Conservation (phyloP, 1,140 invertebrate genomes). For the Globodera ellingtonae region DNA sequence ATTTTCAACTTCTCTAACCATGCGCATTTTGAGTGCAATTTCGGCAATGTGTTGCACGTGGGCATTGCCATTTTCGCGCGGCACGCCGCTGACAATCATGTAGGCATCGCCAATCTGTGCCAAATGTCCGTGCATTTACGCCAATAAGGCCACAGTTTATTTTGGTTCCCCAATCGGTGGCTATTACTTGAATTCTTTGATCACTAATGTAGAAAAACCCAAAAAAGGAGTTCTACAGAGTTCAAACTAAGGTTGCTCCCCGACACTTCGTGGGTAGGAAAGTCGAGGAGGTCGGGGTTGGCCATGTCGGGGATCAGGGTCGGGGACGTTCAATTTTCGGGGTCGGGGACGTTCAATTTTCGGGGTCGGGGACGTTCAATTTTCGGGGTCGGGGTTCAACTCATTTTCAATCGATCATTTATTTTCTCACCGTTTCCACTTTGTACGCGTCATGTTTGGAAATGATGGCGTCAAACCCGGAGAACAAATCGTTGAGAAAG, state of each 20-base stretch:
- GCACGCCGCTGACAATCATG: conserved; percentile 81
- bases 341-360: no score
- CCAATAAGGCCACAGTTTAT: conserved; percentile 1
- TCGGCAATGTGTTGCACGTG: conserved; percentile 74
- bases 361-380: neutral
- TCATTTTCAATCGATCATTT: neutral
- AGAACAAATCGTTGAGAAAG: conserved; percentile 65
- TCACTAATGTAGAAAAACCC: no score
- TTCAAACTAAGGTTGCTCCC: no score
- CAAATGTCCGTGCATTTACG: neutral
- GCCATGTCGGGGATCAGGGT: no score
- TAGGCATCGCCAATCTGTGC: conserved; percentile 79
- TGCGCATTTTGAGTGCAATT: conserved; percentile 80
- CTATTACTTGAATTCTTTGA: no score
- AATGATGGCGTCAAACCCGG: conserved; percentile 65
- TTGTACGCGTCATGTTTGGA: conserved; percentile 65
- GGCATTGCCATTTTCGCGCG: conserved; percentile 76
- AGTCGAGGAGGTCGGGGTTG: no score
- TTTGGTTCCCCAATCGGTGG: no score
- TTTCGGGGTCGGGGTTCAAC: neutral
- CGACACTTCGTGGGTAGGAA: no score
- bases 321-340: no score
- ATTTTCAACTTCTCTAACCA: conserved; percentile 30
- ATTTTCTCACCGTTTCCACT: conserved; percentile 49
- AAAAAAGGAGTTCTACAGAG: no score